Evolutionary conservation across 2,797 vertebrate species (phyloP), one percentile per base, ranked within the genome.

Genomic region (Miichthys miiuy): DNA sequence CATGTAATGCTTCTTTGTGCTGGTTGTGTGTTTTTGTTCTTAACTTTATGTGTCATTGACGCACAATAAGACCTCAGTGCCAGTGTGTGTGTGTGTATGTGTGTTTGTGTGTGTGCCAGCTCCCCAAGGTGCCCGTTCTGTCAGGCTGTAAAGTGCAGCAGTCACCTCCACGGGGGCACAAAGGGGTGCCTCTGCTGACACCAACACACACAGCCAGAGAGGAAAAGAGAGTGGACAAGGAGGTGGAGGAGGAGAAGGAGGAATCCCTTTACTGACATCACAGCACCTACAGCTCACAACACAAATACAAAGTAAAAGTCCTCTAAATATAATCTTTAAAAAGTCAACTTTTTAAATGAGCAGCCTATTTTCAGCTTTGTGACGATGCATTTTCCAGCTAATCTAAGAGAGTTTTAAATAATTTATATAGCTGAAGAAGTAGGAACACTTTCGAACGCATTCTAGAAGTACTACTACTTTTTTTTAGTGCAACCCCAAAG

Each of bases 101-200:
- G 60, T 71, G 73, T 85, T 64, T 66, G 77, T 66, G 76, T 81
- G 72, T 66, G 75, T 88, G 90, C 88, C 86, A 92, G 92, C 85
- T 92, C 79, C 89, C 91, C 91, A 94, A 94, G 92, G 94, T 94
- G 92, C 91, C 93, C 91, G 84, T 87, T 92, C 89, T 91, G 90
- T 91, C 82, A 79, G 88, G 83, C 83, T 85, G 75, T 81, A 89
- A 89, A 93, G 87, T 90, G 86, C 93, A 94, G 94, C 93, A 94
- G 90, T 95, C 91, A 92, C 90, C 93, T 93, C 89, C 85, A 77
- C 89, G 75, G 85, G 81, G 77, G 83, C 87, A 84, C 83, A 85
- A 73, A 82, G 80, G 84, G 88, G 82, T 89, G 85, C 79, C 78
- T 65, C 51, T 89, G 84, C 76, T 89, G 83, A 90, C 84, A 83